Base-by-base conservation (phyloP, 2,113 vertebrate species). In the Psettodes erumei region DNA sequence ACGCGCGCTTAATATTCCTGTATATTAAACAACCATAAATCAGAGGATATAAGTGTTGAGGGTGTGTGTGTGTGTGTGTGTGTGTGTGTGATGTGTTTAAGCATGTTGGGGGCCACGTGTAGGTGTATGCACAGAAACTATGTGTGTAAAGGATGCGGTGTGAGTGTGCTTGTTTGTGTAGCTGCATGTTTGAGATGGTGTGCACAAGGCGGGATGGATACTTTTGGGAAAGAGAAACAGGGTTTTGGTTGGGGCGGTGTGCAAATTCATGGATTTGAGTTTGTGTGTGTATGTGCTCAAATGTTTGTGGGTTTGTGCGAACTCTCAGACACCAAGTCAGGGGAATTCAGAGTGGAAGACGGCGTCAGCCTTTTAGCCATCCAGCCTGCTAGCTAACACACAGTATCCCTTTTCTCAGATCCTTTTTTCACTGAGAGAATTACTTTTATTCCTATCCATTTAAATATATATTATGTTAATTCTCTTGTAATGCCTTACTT, bases 1-100 rank as follows among this genome's bases (percentile, higher is more conserved):
- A 91, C 85, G 72, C 79, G 62, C 70, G 75, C 86, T 94, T 94
- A 94, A 94, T 94, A 93, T 93, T 94, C 92, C 92, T 93, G 91
- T 92, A 94, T 93, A 95, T 94, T 92, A 94, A 95, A 94, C 92
- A 89, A 91, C 86, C 88, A 94, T 95, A 93, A 94, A 95, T 95
- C 93, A 94, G 89, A 83, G 84, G 68, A 66, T 79, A 88, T 93
- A 91, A 93, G 89, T 80, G 68, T 75, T 53, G 54, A 75, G 74
- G 56, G 65, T 68, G 71, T 72, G 58, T 65, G 68, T 61, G 68
- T 69, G 67, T 45, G 64, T 59, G 69, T 75, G 35, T 61, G 48
- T 71, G 71, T 45, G 18, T 51, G 50, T 63, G 62, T 68, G 67
- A 65, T 66, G 59, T 60, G 68, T 72, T 64, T 27, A 55, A 51